Conservation (phyloP, 1,140 invertebrate genomes). For the Archivesica marissinica region DNA sequence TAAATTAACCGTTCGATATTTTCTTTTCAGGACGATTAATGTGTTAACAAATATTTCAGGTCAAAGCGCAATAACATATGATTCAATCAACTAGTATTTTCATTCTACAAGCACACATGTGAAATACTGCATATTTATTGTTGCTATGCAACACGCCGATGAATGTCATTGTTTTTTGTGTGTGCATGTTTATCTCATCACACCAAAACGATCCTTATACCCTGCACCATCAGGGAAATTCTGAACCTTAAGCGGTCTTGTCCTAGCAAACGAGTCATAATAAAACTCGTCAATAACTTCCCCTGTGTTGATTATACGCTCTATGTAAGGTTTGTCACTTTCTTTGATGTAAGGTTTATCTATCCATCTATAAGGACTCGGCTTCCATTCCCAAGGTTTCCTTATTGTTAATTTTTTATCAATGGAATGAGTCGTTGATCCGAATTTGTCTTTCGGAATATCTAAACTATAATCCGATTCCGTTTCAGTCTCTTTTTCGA, state of each 20-base stretch:
- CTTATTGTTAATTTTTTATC: conserved; percentile 58
- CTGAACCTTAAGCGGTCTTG: conserved; percentile 49
- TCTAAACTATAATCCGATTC: conserved; percentile 52
- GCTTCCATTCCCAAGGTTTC: conserved; percentile 60
- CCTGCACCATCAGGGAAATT: conserved; percentile 47
- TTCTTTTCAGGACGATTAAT: too few relatives aligned
- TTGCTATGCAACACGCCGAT: too few relatives aligned
- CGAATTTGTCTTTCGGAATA: conserved; percentile 55
- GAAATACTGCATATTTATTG: background rate
- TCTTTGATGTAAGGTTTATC: conserved; percentile 55
- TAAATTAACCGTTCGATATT: too few relatives aligned
- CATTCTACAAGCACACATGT: background rate
- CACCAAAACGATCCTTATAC: conserved; percentile 55
- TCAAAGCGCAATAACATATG: too few relatives aligned
- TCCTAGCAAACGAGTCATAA: conserved; percentile 59
- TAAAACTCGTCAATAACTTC: conserved; percentile 59
- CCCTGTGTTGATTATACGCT: conserved; percentile 49
- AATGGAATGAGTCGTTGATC: conserved; percentile 47
- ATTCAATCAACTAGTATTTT: too few relatives aligned
- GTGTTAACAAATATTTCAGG: too few relatives aligned
- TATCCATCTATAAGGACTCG: conserved; percentile 59
- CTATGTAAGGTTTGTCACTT: conserved; percentile 63
- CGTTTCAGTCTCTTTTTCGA: background rate
- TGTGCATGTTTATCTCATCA: conserved; percentile 19
- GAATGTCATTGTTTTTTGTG: background rate